A percentile compares a stretch with the other conserved stretches of the same genome.
Conservation (phyloP, 2,113 vertebrate genomes). For the Daphoenositta chrysoptera region DNA sequence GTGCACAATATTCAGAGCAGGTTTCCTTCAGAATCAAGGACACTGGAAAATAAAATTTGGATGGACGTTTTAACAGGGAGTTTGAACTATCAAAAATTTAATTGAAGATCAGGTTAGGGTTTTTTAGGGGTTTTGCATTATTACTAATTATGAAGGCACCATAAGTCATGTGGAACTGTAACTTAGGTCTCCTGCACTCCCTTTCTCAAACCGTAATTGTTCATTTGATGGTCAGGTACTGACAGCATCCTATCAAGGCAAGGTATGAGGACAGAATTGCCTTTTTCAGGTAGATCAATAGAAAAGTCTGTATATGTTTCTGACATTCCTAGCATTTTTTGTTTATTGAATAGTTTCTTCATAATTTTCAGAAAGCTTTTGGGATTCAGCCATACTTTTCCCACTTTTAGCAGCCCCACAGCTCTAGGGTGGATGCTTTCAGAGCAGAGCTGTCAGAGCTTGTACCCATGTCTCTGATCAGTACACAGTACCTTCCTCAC, state of each 20-base stretch:
- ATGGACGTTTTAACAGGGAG: neutral
- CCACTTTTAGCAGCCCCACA: neutral
- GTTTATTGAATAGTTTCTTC: neutral
- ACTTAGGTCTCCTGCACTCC: neutral
- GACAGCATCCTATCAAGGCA: neutral
- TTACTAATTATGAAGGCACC: neutral
- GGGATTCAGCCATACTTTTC: neutral
- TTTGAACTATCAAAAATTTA: neutral
- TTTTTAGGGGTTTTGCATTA: neutral
- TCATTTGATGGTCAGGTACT: neutral
- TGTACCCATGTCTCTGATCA: neutral
- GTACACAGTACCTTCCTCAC: neutral
- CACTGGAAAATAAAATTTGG: neutral
- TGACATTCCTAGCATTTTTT: neutral
- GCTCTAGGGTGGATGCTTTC: neutral
- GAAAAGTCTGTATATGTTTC: neutral
- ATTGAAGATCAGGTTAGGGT: fast-evolving
- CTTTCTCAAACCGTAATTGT: neutral
- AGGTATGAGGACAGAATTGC: neutral
- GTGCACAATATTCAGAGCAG: neutral
- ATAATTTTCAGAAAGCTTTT: neutral
- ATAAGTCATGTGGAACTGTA: neutral
- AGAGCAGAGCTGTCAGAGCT: neutral
- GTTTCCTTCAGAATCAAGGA: neutral
- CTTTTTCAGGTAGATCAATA: neutral